Evolutionary conservation across 2,113 vertebrate species (phyloP).

Genomic region (Corythornis madagascariensis): DNA sequence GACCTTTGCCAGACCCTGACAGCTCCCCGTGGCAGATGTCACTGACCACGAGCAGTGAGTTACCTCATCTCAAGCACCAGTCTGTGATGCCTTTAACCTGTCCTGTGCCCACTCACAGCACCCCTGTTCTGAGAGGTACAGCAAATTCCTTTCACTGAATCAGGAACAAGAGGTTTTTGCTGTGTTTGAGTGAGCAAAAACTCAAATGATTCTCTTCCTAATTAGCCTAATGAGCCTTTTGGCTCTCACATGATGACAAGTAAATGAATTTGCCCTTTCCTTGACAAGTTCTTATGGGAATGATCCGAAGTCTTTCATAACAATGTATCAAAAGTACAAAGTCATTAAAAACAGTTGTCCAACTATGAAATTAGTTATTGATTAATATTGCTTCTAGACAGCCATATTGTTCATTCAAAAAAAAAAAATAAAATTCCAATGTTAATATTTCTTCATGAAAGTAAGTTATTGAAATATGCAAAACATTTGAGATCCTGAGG

Average conservation of each 20-base stretch:
- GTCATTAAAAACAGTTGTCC: conserved; percentile 79
- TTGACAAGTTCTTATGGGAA: conserved; percentile 72
- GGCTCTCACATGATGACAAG: conserved; percentile 66
- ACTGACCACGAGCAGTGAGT: background rate
- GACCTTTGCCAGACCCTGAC: background rate
- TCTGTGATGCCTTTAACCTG: background rate
- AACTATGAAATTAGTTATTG: conserved; percentile 81
- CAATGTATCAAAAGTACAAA: conserved; percentile 63
- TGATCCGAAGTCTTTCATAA: conserved; percentile 58
- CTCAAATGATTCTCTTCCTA: conserved; percentile 55
- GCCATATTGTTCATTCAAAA: conserved; percentile 64
- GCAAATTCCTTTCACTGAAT: background rate
- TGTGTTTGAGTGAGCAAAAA: conserved; percentile 29
- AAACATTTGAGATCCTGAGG: background rate
- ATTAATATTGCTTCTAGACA: conserved; percentile 75
- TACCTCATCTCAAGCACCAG: background rate
- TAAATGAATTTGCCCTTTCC: conserved; percentile 74
- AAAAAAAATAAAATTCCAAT: background rate
- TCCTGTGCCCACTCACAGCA: background rate
- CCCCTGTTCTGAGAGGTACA: background rate
- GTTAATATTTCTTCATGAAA: conserved; percentile 40
- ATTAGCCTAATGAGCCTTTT: conserved; percentile 76
- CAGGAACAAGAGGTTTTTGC: conserved; percentile 1
- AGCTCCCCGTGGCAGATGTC: background rate
- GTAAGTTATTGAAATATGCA: background rate